Evolutionary conservation across 2,797 vertebrate species (phyloP), one percentile per base, ranked within the genome.

Genomic region (Aphelocoma californica): DNA sequence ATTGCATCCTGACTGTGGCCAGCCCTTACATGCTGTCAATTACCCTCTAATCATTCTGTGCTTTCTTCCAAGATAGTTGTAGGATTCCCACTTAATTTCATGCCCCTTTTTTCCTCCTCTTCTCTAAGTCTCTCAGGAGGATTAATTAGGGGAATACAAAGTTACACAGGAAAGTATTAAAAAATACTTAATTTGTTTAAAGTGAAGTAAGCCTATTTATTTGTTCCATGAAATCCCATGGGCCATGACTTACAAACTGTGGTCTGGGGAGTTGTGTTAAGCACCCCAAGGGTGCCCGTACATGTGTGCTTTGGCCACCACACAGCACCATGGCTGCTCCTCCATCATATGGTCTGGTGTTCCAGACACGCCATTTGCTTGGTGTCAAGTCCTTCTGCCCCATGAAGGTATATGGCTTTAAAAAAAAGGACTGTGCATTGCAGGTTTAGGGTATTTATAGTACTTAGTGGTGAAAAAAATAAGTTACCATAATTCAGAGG

Each of bases 61-160:
- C 51, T 75, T 81, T 61, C 65, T 90, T 94, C 24, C 48, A 86
- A 84, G 51, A 16, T 62, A 60, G 34, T 64, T 4, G 1, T 60
- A 81, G 50, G 45, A 86, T 75, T 92, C 42, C 42, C 73, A 25
- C 53, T 73, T 83, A 66, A 88, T 94, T 92, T 84, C 83, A 84
- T 71, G 40, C n/a, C 56, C 17, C 51, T 80, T 89, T 42, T 67
- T 58, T 19, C 12, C 12, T 20, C 21, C 11, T 53, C n/a, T 57
- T 50, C 38, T 48, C 6, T 38, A 34, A 38, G 23, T 61, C 60
- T 86, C 62, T 75, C 2, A 10, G n/a, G 45, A 62, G 58, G 17
- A 38, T 88, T 93, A 67, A 84, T 83, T 56, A 73, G 7, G 48
- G 23, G 31, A 90, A 15, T 54, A 44, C n/a, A 34, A 93, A 75